These are phyloP conservation scores for Saturnia japonica DNA, from an alignment of 2,888 invertebrate genomes.

Conservation along the genomic window DNA sequence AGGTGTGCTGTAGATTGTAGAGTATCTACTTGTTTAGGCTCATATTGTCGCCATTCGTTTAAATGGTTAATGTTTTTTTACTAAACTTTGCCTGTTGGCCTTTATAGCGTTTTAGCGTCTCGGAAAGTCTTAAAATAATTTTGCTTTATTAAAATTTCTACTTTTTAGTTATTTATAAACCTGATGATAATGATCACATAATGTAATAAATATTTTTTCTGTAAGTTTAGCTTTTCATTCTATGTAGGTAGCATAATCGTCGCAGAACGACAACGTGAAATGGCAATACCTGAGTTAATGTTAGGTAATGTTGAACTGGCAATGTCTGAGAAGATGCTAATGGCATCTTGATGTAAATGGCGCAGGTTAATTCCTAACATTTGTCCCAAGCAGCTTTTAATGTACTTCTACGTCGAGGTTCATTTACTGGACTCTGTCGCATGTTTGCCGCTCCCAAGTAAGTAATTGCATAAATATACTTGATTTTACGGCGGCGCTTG, in stretches of 20 bases:
- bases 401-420: background rate
- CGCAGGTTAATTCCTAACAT: background rate
- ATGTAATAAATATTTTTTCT: no score
- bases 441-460: background rate
- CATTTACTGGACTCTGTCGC: background rate
- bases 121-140: background rate
- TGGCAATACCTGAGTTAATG: background rate
- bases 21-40: constrained; percentile 5
- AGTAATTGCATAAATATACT: background rate
- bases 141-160: no score
- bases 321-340: background rate
- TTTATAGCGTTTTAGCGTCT: background rate
- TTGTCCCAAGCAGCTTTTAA: background rate
- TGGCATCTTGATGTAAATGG: background rate
- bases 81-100: no score
- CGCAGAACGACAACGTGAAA: background rate
- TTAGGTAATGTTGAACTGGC: background rate
- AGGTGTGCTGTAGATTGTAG: constrained; percentile 19
- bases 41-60: background rate
- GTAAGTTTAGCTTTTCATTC: no score
- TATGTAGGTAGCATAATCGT: background rate
- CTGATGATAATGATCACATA: no score
- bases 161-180: no score
- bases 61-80: background rate
- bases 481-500: background rate